These are phyloP conservation scores for Pinctada fucata DNA, from an alignment of 2,888 invertebrate species.

Conservation along the genomic window DNA sequence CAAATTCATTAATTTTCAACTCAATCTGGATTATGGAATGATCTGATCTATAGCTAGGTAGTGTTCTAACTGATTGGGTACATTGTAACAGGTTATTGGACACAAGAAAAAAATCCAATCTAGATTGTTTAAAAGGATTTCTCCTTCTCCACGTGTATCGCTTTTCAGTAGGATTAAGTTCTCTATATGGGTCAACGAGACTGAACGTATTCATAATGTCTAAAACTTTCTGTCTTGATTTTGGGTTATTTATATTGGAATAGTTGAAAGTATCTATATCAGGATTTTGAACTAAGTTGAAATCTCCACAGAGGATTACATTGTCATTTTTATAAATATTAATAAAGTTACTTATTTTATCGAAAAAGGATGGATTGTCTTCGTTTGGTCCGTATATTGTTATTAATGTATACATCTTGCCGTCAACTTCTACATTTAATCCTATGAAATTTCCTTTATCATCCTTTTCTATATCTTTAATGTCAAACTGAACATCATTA, in stretches of 20 bases:
- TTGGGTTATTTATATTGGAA: slow-evolving; percentile 5
- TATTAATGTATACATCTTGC: no score
- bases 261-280: background rate
- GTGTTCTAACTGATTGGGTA: slow-evolving; percentile 11
- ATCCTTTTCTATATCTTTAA: background rate
- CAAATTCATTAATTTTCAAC: slow-evolving; percentile 9
- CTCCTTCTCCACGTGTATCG: slow-evolving; percentile 5
- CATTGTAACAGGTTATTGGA: background rate
- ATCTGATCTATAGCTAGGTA: slow-evolving; percentile 14
- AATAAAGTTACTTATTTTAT: background rate
- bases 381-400: background rate
- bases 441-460: background rate
- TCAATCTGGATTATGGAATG: slow-evolving; percentile 13
- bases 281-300: background rate
- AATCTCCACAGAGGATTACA: background rate
- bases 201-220: slow-evolving; percentile 4
- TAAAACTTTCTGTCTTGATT: slow-evolving; percentile 22
- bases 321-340: background rate
- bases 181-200: slow-evolving; percentile 9
- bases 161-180: background rate
- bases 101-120: slow-evolving; percentile 15
- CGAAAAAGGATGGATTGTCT: background rate
- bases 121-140: slow-evolving; percentile 4
- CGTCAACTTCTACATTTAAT: background rate
- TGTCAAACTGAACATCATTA: background rate